Evolutionary conservation across 2,797 vertebrate genomes (phyloP).

Genomic region (Dicrostonyx torquatus): DNA sequence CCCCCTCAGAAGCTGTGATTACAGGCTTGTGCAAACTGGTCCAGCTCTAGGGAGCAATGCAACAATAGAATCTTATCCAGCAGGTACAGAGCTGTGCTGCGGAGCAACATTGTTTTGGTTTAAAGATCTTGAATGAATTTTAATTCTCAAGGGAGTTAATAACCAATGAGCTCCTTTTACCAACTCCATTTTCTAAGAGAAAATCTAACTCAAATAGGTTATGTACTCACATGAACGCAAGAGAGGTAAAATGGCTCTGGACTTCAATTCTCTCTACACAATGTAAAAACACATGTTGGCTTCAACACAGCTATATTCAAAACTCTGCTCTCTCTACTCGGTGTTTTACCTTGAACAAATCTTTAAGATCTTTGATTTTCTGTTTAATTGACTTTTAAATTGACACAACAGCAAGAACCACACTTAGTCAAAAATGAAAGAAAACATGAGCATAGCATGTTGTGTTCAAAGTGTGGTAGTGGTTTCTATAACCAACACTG

Average conservation of each 20-base stretch:
- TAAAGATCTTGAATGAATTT: neutral
- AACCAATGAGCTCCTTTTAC: neutral
- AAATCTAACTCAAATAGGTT: neutral
- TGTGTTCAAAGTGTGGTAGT: neutral
- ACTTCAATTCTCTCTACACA: neutral
- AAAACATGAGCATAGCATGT: neutral
- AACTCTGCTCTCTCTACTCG: neutral
- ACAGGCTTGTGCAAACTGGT: neutral
- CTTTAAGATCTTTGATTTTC: neutral
- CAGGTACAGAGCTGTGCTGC: neutral
- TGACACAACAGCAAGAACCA: neutral
- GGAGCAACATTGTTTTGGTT: neutral
- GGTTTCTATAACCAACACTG: neutral
- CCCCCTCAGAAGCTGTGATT: neutral
- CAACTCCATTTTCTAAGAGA: neutral
- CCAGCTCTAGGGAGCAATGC: neutral
- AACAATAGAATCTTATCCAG: neutral
- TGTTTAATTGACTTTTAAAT: neutral
- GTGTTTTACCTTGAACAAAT: neutral
- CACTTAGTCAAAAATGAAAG: neutral
- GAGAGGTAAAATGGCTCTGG: neutral
- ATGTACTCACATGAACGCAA: neutral
- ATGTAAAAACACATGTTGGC: neutral
- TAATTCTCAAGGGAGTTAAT: neutral
- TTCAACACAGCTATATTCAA: neutral